Conservation (phyloP, 2,113 vertebrate genomes). For the Clarias macrocephalus region DNA sequence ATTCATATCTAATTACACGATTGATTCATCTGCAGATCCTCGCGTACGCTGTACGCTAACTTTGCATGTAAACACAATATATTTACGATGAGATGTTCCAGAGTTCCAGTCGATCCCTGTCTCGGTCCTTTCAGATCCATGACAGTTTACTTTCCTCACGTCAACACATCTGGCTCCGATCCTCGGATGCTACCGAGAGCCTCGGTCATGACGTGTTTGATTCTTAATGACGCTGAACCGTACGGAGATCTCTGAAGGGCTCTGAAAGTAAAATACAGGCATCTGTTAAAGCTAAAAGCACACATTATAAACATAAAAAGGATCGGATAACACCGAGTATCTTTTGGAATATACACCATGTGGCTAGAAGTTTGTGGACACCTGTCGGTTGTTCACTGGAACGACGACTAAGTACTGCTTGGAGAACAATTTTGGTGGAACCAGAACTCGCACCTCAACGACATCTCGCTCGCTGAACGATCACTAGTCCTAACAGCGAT, state of each 20-base stretch:
- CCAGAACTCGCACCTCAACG: too few relatives aligned
- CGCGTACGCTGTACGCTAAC: background rate
- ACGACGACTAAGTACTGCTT: too few relatives aligned
- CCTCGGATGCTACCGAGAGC: background rate
- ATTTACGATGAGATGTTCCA: background rate
- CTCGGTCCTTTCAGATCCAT: background rate
- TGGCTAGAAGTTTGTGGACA: background rate
- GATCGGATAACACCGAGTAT: background rate
- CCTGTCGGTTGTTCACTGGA: background rate
- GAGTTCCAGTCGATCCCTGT: background rate
- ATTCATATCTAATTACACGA: background rate
- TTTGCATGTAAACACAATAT: background rate
- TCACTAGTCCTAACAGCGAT: too few relatives aligned
- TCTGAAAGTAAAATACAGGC: background rate
- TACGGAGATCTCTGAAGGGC: background rate
- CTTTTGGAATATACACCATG: background rate
- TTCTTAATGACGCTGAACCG: background rate
- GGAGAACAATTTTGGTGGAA: too few relatives aligned
- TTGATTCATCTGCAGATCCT: background rate
- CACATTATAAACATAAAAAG: background rate
- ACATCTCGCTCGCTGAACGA: too few relatives aligned
- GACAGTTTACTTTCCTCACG: background rate
- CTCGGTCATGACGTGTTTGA: background rate
- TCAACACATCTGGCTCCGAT: constrained; percentile 20
- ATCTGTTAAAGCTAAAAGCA: background rate